Percentiles rank a stretch among this genome's conserved stretches.
phyloP scores from a whole-genome alignment of 2,113 vertebrate genomes.

The Caranx melampygus region DNA sequence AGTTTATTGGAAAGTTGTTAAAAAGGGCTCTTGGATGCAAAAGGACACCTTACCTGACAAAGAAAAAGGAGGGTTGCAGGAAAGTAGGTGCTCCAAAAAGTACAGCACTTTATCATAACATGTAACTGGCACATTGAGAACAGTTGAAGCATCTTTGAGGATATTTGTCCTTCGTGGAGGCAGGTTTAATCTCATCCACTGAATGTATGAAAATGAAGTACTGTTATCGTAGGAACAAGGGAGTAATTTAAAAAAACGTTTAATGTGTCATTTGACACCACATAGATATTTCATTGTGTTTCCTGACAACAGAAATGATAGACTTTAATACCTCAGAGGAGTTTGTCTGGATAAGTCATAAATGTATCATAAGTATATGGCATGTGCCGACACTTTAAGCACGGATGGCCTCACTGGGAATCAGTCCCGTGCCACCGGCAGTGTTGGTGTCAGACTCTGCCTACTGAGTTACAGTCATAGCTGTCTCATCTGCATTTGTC shows the following conservation, averaged over 20 bases:
- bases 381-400: conserved; percentile 48
- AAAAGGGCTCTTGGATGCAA: neutral
- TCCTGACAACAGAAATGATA: neutral
- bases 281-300: conserved; percentile 19
- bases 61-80: conserved; percentile 26
- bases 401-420: conserved; percentile 59
- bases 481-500: conserved; percentile 72
- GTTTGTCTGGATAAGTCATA: conserved; percentile 26
- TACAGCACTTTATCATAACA: conserved; percentile 58
- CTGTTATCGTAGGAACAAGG: conserved; percentile 49
- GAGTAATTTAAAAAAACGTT: neutral
- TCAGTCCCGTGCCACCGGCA: conserved; percentile 57
- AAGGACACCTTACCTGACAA: conserved; percentile 8
- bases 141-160: conserved; percentile 44
- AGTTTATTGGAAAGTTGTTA: neutral
- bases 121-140: conserved; percentile 63
- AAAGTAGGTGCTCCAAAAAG: conserved; percentile 66
- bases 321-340: conserved; percentile 4
- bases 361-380: conserved; percentile 46
- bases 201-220: conserved; percentile 16
- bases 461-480: conserved; percentile 56
- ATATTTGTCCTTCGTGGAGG: conserved; percentile 48
- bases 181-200: conserved; percentile 10
- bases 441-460: conserved; percentile 52
- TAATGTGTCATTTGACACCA: neutral